Evolutionary conservation across 2,113 vertebrate species (phyloP), one percentile per base, ranked within the genome.

Genomic region (Ploceus nigricollis): DNA sequence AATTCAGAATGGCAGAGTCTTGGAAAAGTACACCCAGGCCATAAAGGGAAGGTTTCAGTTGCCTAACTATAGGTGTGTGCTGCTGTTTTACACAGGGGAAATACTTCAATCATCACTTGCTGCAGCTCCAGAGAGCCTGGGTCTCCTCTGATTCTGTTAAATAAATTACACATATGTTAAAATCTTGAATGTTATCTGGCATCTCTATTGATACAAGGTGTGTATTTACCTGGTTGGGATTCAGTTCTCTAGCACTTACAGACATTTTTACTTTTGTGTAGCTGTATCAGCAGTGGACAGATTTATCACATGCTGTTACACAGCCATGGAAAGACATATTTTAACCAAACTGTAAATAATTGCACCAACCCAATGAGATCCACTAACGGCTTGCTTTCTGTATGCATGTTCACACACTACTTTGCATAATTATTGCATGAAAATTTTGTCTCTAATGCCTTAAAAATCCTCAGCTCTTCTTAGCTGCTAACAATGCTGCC

Each of bases 331-430:
- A 70, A 54, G 1, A 13, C 5, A 10, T 61, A 8, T 28, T 72
- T 89, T 81, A 42, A 72, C 12, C 9, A 54, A 79, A 79, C 7
- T 53, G 17, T 56, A 57, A 39, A 66, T 84, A 82, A 76, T n/a
- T 80, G 68, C 47, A 56, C 11, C 23, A 70, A 10, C 6, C 12
- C 30, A 82, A 15, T 56, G 53, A 68, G 33, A 56, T 51, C 27
- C 6, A 1, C 9, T 82, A 84, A 56, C 15, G 60, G 21, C 35
- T 87, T 87, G 15, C 1, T 51, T 87, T 91, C 28, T 50, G 9
- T 69, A 72, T 60, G 31, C 15, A 40, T 0, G 0, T 72, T 75
- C 1, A 5, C 47, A 31, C 6, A 4, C 8, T 60, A 37, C 9
- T 82, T 87, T 79, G 44, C 40, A 79, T 71, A 70, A 6, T 66